Conservation (phyloP, 1,140 invertebrate species). For the Pseudomyrmex sp. region DNA sequence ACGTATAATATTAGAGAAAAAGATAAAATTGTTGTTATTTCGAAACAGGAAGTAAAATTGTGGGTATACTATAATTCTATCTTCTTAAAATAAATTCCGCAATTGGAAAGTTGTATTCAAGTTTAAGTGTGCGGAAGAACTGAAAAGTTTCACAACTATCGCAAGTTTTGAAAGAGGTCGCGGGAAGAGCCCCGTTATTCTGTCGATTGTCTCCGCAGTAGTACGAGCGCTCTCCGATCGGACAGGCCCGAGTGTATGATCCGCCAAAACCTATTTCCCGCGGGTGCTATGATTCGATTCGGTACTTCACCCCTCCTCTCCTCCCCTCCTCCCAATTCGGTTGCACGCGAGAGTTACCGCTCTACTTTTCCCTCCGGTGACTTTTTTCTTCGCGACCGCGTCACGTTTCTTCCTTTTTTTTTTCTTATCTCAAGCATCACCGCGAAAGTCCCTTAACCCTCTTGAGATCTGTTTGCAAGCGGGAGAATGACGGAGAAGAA, state of each 20-base stretch:
- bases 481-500: slow-evolving; percentile 51
- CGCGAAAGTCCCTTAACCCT: slow-evolving; percentile 72
- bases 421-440: slow-evolving; percentile 48
- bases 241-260: slow-evolving; percentile 75
- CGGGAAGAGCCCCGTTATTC: not conserved
- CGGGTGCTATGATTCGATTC: slow-evolving; percentile 82
- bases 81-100: not conserved
- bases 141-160: not conserved
- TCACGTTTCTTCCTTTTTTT: slow-evolving; percentile 30
- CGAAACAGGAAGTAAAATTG: too few relatives aligned
- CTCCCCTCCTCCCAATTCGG: too few relatives aligned
- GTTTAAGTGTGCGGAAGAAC: not conserved
- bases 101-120: not conserved
- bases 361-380: slow-evolving; percentile 41
- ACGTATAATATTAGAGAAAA: too few relatives aligned
- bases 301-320: slow-evolving; percentile 15
- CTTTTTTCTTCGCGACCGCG: slow-evolving; percentile 44
- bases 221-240: slow-evolving; percentile 64
- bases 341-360: slow-evolving; percentile 47
- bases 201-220: slow-evolving; percentile 40
- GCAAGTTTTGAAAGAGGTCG: not conserved
- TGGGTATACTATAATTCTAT: not conserved
- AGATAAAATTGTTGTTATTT: too few relatives aligned
- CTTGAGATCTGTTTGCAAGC: slow-evolving; percentile 70
- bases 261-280: slow-evolving; percentile 83